phyloP scores from a whole-genome alignment of 2,888 invertebrate species.

The Noctua janthina region DNA sequence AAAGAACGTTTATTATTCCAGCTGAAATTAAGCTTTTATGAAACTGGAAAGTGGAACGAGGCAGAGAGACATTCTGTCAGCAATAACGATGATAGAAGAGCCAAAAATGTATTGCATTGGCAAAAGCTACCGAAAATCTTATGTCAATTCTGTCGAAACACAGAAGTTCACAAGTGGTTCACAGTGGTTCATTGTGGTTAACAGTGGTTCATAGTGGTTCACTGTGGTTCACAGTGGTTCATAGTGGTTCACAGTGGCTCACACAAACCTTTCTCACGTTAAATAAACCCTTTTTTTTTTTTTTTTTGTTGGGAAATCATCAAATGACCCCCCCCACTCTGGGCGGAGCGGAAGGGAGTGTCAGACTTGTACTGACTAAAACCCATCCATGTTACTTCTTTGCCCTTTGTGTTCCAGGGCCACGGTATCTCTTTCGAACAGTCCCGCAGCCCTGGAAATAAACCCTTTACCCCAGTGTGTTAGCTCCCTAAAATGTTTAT shows the following conservation, averaged over 20 bases:
- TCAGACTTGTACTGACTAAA: too few relatives aligned
- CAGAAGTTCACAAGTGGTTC: too few relatives aligned
- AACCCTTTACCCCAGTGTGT: constrained; percentile 63
- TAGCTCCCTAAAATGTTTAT: constrained; percentile 71
- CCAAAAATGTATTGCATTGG: neutral
- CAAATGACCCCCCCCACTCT: too few relatives aligned
- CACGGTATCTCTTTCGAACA: too few relatives aligned
- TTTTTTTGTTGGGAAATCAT: neutral
- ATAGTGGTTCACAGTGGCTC: too few relatives aligned
- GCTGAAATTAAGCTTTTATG: neutral
- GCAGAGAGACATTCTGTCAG: neutral
- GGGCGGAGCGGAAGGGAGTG: too few relatives aligned
- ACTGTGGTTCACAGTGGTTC: too few relatives aligned
- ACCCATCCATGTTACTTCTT: too few relatives aligned
- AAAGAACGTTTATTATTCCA: neutral
- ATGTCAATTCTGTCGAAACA: neutral
- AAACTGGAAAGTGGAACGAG: neutral
- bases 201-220: too few relatives aligned
- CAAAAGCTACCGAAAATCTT: neutral
- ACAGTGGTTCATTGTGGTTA: neutral
- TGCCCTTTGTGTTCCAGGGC: too few relatives aligned
- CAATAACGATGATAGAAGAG: neutral
- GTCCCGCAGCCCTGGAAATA: neutral
- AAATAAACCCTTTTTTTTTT: constrained; percentile 18
- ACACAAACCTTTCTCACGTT: neutral